Base-by-base conservation (phyloP, 2,113 vertebrate genomes). In the Hydrolagus affinis region DNA sequence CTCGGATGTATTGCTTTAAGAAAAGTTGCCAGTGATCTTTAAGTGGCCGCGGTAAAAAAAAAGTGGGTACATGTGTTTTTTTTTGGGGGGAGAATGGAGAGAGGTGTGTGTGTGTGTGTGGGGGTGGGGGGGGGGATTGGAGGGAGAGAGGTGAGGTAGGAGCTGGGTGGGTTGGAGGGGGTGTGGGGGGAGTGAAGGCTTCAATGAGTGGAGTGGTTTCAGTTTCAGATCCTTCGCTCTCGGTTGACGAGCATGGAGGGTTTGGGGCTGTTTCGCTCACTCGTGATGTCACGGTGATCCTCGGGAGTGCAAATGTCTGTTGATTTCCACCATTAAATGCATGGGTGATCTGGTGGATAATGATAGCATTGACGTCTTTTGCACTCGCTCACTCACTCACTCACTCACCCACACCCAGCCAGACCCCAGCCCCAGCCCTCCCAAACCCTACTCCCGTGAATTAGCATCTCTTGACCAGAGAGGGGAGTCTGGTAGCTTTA, bases 231-330 rank as follows among this genome's bases (percentile, higher is more conserved):
- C 86, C 86, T 86, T 89, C 87, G 83, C 87, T 90, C 91, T 90
- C 85, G 12, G 83, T 77, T 89, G 89, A 88, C 87, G 86, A 86
- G 90, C 87, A 86, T 92, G 93, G 91, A 89, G 88, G 89, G 87
- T 92, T 90, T 87, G 89, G 90, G 93, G 93, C 94, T 94, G 94
- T 92, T 93, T 94, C 91, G 92, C 93, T 95, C 93, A 95, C 93
- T 95, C 93, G 95, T 96, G 95, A 95, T 95, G 95, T 96, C 94
- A 95, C 94, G 90, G 93, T 91, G 95, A 95, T 94, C 93, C 92
- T 44, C 89, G 85, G 59, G 92, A 94, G 93, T 94, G 94, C 93
- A 95, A 95, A 95, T 94, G 94, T 95, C 94, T 95, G 93, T 93
- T 95, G 94, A 95, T 95, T 6, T 95, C 93, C 94, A 91, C 94